A percentile compares a stretch with the other conserved stretches of the same genome.
Evolutionary conservation across 2,888 invertebrate species (phyloP).

Genomic region (Anorthoa munda): DNA sequence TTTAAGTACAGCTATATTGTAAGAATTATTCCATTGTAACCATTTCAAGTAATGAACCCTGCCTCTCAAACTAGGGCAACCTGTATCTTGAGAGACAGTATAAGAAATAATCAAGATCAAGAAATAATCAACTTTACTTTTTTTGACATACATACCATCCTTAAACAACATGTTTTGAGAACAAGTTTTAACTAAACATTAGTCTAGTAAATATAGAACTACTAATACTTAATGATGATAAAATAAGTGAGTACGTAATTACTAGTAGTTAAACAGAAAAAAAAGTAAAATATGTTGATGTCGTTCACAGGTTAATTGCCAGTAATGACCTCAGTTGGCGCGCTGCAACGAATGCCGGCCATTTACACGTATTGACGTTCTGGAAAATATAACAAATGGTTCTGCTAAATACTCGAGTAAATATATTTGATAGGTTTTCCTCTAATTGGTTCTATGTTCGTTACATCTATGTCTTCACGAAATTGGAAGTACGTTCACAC

Average conservation of each 20-base stretch:
- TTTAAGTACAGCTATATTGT: too few relatives aligned
- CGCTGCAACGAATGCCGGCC: slow-evolving; percentile 40
- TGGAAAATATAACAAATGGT: slow-evolving; percentile 37
- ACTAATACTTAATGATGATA: background rate
- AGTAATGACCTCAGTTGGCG: slow-evolving; percentile 41
- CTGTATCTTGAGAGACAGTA: too few relatives aligned
- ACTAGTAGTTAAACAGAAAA: slow-evolving; percentile 17
- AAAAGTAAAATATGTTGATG: slow-evolving; percentile 38
- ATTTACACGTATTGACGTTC: slow-evolving; percentile 27
- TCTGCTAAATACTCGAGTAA: slow-evolving; percentile 14
- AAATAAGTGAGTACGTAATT: background rate
- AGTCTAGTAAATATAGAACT: background rate
- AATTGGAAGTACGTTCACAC: too few relatives aligned
- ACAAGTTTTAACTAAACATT: background rate
- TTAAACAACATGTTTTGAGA: background rate
- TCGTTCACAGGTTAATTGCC: slow-evolving; percentile 52
- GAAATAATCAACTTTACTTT: too few relatives aligned
- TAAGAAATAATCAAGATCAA: too few relatives aligned
- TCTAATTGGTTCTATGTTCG: background rate
- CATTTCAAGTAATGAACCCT: too few relatives aligned
- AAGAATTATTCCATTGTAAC: too few relatives aligned
- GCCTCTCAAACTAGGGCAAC: too few relatives aligned
- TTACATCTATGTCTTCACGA: background rate
- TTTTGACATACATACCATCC: too few relatives aligned
- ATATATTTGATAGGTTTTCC: background rate